Evolutionary conservation across 1,140 invertebrate species (phyloP).

Genomic region (Cotesia vestalis): DNA sequence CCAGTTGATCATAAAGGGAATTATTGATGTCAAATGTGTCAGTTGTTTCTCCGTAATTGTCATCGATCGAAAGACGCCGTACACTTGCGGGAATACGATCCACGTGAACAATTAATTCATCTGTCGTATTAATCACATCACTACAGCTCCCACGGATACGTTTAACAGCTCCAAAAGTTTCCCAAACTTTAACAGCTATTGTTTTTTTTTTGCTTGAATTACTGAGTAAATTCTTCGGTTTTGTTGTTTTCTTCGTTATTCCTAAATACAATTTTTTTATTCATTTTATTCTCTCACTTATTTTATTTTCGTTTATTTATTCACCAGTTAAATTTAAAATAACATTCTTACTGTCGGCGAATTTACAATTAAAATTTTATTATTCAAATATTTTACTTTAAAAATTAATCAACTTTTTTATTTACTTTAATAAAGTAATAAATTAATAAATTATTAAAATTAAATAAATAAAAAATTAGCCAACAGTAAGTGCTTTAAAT

Average conservation of each 20-base stretch:
- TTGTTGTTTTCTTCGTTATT: constrained; percentile 46
- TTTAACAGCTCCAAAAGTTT: constrained; percentile 49
- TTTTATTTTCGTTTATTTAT: neutral
- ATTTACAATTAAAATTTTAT: too few relatives aligned
- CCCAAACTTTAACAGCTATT: constrained; percentile 53
- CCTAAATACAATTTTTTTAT: constrained; percentile 43
- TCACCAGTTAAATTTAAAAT: too few relatives aligned
- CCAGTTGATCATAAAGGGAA: neutral
- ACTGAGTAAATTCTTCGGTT: constrained; percentile 31
- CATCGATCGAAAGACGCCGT: constrained; percentile 3
- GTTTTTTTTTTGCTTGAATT: constrained; percentile 38
- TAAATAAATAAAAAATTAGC: neutral
- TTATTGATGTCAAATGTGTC: neutral
- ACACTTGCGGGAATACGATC: constrained; percentile 37
- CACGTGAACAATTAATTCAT: constrained; percentile 43
- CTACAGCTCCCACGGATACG: constrained; percentile 40
- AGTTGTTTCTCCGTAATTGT: neutral
- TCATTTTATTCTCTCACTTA: constrained; percentile 17
- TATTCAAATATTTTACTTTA: too few relatives aligned
- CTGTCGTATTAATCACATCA: constrained; percentile 39
- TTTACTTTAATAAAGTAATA: too few relatives aligned
- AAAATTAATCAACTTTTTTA: too few relatives aligned
- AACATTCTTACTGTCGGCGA: too few relatives aligned
- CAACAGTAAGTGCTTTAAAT: neutral
- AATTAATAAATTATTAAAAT: too few relatives aligned